A percentile compares a stretch with the other conserved stretches of the same genome.
These are phyloP conservation scores for Lytechinus variegatus DNA, from an alignment of 35 echinoderm and acorn worm genomes.

Conservation along the genomic window DNA sequence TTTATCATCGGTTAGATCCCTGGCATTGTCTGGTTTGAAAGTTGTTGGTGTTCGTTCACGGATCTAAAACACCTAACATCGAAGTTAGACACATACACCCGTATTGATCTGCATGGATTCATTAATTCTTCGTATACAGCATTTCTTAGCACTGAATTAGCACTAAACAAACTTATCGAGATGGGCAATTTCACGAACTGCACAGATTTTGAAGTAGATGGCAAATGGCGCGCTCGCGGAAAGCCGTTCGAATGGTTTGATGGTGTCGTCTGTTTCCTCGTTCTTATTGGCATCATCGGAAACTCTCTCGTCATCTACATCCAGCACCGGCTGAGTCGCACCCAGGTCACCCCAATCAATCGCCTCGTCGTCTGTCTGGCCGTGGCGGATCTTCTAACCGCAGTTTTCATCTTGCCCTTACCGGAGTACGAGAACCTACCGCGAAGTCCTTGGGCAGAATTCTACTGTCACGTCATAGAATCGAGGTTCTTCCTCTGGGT, in stretches of 20 bases:
- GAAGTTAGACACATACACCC: no score
- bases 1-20: no score
- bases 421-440: conserved; percentile 32
- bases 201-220: no score
- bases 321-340: background rate
- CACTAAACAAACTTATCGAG: no score
- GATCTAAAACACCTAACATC: no score
- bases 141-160: no score
- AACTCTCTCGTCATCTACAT: conserved; percentile 29
- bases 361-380: conserved; percentile 45
- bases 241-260: background rate
- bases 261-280: background rate
- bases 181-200: no score
- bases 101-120: no score
- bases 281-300: background rate
- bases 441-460: background rate
- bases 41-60: no score
- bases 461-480: conserved; percentile 1
- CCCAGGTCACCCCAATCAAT: background rate
- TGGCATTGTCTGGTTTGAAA: no score
- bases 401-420: background rate
- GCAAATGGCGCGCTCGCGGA: background rate
- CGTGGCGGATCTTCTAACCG: conserved; percentile 9
- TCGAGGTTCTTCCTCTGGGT: background rate
- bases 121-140: no score